Base-by-base conservation (phyloP, 37 sponge, comb jelly and placozoan genomes). In the Geodia barretti region DNA sequence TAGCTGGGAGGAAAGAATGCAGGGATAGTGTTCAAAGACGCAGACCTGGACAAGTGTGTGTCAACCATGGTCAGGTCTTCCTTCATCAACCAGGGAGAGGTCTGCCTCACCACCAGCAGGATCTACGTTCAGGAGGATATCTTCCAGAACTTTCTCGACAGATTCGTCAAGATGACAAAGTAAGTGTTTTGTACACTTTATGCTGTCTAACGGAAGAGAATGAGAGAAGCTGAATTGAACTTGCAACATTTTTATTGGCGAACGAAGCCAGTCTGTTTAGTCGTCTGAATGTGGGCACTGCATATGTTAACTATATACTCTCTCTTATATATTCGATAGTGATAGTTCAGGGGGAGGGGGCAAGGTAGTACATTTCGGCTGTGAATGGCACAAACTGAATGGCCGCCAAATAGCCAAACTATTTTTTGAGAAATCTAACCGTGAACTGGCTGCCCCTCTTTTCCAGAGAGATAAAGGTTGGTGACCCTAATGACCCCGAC, bases 1-100 rank as follows among this genome's bases (percentile, higher is more conserved):
- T 72, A 93, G 90, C 89, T 96, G 28, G 96, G 96, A 65, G 96
- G 96, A 30, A 96, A 96, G 79, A 96, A 96, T 62, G 85, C 96
- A 65, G 91, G 94, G 7, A 84, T 96, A 23, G 89, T 96, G 25
- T 96, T 96, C 68, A 76, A 69, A 41, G 93, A 93, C 69, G 91
- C 70, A 0, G 86, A 96, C 79, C 67, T 96, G 54, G 91, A 96
- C 23, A 84, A 92, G 60, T 96, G 96, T 75, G 79, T 96, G 1
- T 89, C 91, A 20, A 87, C 87, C 29, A 86, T 87, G 82, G 77
- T 94, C 37, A 33, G 80, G 3, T 96, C 96, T 24, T 79, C 88
- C 41, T 96, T 93, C 63, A 76, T 87, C 61, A 96, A 96, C 79
- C 96, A 96, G 69, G 96, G 96, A 33, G 96, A 96, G 73, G 86